Evolutionary conservation across 1,140 invertebrate genomes (phyloP), one percentile per base, ranked within the genome.

Genomic region (Drosophila pruinosa): DNA sequence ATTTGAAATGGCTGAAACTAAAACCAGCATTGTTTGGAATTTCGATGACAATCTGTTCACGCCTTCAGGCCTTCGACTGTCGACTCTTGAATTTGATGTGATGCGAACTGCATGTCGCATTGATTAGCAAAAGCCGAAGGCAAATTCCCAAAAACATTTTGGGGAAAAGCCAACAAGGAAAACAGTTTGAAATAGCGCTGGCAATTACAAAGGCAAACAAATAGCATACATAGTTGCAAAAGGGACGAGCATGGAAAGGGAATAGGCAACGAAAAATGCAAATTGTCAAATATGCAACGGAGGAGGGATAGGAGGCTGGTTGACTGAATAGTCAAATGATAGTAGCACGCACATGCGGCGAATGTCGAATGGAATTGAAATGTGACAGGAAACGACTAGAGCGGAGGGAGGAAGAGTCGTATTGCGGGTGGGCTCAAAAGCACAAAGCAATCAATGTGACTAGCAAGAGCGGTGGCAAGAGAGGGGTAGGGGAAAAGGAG

Each of bases 281-380:
- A 86, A 88, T 81, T 86, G 81, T 75, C 65, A 77, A 77, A 77
- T 77, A 74, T 77, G 81, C 73, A 80, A 76, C 50, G 63, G 67
- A 83, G 79, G 26, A 28, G 26, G 6, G 8, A 72, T 71, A 59
- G 71, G 73, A 59, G 43, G 43, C 54, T 56, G 64, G 38, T 22
- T 10, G n/a, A 10, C 34, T 5, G 8, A 28, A n/a, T 31, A 6
- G 4, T 50, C 67, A 26, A 34, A 61, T 47, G 63, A 39, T 45
- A 36, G 45, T 39, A 57, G 48, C 63, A 68, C 65, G 48, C 70
- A 72, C 64, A 58, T 52, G 47, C 34, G 43, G 43, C 43, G 31
- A 65, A 48, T 58, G 26, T 50, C 10, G 54, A 64, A 47, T 36
- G 54, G 38, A 65, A 71, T 50, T 71, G 62, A 71, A 70, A 70